Conservation (phyloP, 2,113 vertebrate species). For the Megaceryle torquata region DNA sequence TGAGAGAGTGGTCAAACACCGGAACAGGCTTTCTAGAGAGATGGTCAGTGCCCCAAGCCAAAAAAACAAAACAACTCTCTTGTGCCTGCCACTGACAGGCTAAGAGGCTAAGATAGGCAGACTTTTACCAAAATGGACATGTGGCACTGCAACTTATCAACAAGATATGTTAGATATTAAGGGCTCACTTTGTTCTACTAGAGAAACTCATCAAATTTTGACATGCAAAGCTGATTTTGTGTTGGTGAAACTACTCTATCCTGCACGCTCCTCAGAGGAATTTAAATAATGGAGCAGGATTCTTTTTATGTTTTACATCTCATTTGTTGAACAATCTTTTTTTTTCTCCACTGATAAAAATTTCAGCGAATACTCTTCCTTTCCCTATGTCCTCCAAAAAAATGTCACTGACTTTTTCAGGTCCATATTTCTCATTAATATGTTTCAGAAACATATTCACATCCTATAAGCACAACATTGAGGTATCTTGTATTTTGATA, state of each 20-base stretch:
- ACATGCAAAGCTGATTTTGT: neutral
- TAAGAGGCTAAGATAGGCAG: neutral
- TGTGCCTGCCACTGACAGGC: neutral
- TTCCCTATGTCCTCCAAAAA: neutral
- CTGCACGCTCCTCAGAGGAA: neutral
- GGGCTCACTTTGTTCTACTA: neutral
- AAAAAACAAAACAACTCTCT: neutral
- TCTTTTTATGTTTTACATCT: neutral
- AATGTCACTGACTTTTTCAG: neutral
- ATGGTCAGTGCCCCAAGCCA: neutral
- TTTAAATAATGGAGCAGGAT: neutral
- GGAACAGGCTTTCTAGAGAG: neutral
- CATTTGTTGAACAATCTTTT: neutral
- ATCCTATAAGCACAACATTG: neutral
- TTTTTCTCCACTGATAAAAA: neutral
- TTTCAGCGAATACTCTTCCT: neutral
- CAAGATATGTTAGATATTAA: neutral
- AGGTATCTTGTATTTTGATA: neutral
- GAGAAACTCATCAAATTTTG: neutral
- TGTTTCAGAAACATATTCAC: neutral
- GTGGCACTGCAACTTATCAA: neutral
- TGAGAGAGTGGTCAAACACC: neutral
- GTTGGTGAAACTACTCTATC: neutral
- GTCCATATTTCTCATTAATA: neutral
- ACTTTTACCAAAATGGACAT: neutral